Base-by-base conservation (phyloP, 2,113 vertebrate genomes). In the Phaethon lepturus region DNA sequence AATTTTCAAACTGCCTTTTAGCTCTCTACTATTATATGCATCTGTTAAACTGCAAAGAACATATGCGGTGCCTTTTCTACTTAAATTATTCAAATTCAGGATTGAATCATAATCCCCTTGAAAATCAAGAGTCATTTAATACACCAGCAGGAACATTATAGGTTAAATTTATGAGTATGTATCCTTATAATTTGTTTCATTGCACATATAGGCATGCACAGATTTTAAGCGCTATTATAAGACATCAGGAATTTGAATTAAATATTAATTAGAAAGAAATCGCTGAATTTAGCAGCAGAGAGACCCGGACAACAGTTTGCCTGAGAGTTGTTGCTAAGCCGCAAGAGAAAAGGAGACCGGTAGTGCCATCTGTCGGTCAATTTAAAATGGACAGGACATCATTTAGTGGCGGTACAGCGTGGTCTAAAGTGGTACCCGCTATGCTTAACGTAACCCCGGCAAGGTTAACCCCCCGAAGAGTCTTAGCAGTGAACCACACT, bases 331-430 rank as follows among this genome's bases (percentile, higher is more conserved):
- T 58, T 74, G 4, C 56, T 13, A 60, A 66, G 72, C 62, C 45
- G 35, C 52, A 20, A 16, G 74, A 86, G 91, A 97, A 97, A 96
- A 96, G 80, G 98, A 97, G 97, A 94, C 95, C 59, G 72, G 94
- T 95, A 94, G 97, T 98, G 98, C 98, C 98, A 98, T 98, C 98
- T 98, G 97, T 98, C 98, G 98, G 98, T 87, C 91, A 96, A 53
- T 96, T 88, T 52, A 74, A 98, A 90, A 93, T 45, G 80, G 84
- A 81, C 74, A n/a, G 80, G 84, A 81, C 74, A n/a, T 17, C 0
- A n/a, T 18, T 83, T 33, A 29, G 50, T 3, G 3, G 40, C 50
- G 28, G 3, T 35, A 38, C 38, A 38, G 38, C 29, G 35, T 11
- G 22, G 7, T 33, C 58, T 53, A 2, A 49, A 14, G 18, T 19